Percentiles rank a stretch among this genome's conserved stretches.
phyloP scores from a whole-genome alignment of 2,113 vertebrate genomes.

The Elaphurus davidianus region DNA sequence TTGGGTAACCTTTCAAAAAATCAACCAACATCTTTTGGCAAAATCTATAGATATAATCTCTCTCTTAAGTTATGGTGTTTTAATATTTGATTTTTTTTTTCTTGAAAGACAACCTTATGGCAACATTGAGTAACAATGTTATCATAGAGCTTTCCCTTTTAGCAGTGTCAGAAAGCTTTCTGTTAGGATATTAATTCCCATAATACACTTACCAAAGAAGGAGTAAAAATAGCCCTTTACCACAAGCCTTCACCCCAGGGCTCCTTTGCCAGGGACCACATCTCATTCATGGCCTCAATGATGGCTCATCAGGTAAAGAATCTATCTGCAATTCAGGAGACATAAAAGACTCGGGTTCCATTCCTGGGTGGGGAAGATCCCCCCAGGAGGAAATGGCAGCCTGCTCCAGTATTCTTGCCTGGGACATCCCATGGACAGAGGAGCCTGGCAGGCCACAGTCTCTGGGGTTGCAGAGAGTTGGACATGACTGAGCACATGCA shows the following conservation, averaged over 20 bases:
- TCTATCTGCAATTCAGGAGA: not conserved
- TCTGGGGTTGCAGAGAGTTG: not conserved
- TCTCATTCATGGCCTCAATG: not conserved
- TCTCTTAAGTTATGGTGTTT: not conserved
- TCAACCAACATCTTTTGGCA: not conserved
- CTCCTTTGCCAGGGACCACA: not conserved
- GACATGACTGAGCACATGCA: not conserved
- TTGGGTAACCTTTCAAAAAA: not conserved
- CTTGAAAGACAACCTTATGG: not conserved
- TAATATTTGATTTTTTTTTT: not conserved
- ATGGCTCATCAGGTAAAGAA: not conserved
- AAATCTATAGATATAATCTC: not conserved
- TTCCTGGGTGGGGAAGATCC: not conserved
- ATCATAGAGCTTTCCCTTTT: not conserved
- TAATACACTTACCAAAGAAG: not conserved
- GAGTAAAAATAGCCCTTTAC: not conserved
- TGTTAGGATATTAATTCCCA: not conserved
- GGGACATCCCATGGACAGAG: not conserved
- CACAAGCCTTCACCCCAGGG: no score
- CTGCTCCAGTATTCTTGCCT: not conserved
- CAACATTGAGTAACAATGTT: not conserved
- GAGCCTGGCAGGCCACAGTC: fast-evolving
- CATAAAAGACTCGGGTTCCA: not conserved
- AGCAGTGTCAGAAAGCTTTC: not conserved
- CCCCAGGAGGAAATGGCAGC: not conserved